A percentile compares a stretch with the other conserved stretches of the same genome.
Evolutionary conservation across 1,140 invertebrate species (phyloP).

Genomic region (Camponotus vicinus): DNA sequence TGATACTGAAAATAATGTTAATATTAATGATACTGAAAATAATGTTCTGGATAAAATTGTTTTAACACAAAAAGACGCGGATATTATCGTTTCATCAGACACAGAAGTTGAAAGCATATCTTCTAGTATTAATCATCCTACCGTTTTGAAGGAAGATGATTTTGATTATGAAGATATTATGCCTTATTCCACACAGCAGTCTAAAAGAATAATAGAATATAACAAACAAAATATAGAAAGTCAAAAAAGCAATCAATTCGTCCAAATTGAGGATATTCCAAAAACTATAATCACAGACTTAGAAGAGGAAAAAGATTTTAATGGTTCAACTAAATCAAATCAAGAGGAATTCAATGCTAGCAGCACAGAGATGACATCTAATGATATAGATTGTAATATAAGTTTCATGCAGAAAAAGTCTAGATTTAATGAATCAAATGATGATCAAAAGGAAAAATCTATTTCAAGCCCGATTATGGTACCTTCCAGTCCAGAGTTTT

Average conservation of each 20-base stretch:
- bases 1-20: slow-evolving; percentile 11
- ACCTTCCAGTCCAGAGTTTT: slow-evolving; percentile 67
- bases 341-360: neutral
- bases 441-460: neutral
- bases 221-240: neutral
- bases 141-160: neutral
- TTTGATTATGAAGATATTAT: neutral
- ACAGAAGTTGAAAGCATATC: slow-evolving; percentile 42
- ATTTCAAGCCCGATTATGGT: slow-evolving; percentile 60
- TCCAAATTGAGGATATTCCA: slow-evolving; percentile 19
- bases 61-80: slow-evolving; percentile 18
- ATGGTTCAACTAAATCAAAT: slow-evolving; percentile 2
- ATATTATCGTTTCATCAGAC: slow-evolving; percentile 33
- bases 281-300: slow-evolving; percentile 14
- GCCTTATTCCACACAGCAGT: neutral
- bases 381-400: neutral
- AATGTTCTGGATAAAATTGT: neutral
- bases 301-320: slow-evolving; percentile 15
- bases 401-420: slow-evolving; percentile 1
- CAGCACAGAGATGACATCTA: neutral
- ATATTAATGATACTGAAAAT: neutral
- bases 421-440: slow-evolving; percentile 21
- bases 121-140: neutral
- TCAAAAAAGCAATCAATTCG: neutral
- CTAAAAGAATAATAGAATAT: neutral